Evolutionary conservation across 1,140 invertebrate genomes (phyloP).

Genomic region (Acyrthosiphon pisum): DNA sequence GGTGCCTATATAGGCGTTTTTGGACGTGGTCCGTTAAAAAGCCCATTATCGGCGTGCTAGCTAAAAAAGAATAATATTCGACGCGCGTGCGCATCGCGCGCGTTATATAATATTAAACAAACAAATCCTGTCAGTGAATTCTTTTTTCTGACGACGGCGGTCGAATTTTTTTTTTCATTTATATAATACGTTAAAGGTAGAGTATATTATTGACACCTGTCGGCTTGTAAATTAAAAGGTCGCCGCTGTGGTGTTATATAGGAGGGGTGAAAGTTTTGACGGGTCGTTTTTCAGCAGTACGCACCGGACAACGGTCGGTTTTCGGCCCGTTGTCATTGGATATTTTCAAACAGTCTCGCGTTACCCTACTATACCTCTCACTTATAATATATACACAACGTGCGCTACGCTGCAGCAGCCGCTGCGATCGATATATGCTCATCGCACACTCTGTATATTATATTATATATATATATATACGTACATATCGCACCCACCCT

Average conservation of each 20-base stretch:
- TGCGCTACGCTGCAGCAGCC: background rate
- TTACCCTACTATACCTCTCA: background rate
- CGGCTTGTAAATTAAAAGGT: constrained; percentile 53
- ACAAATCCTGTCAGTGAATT: background rate
- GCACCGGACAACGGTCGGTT: constrained; percentile 22
- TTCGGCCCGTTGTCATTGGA: constrained; percentile 39
- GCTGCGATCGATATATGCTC: background rate
- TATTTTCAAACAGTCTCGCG: constrained; percentile 32
- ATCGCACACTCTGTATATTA: background rate
- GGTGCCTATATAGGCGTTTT: background rate
- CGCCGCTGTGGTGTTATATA: background rate
- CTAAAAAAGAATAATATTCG: background rate
- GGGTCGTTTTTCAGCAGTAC: constrained; percentile 2
- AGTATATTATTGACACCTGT: constrained; percentile 42
- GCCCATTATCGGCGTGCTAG: background rate
- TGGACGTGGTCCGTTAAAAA: background rate
- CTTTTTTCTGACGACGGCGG: no score
- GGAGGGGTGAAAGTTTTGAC: constrained; percentile 12
- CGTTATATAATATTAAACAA: background rate
- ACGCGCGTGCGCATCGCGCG: background rate
- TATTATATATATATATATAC: background rate
- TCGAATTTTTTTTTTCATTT: background rate
- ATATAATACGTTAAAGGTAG: background rate
- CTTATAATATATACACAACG: background rate
- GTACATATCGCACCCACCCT: background rate